phyloP scores from a whole-genome alignment of 2,888 invertebrate genomes.

The Drosophila paranaensis region DNA sequence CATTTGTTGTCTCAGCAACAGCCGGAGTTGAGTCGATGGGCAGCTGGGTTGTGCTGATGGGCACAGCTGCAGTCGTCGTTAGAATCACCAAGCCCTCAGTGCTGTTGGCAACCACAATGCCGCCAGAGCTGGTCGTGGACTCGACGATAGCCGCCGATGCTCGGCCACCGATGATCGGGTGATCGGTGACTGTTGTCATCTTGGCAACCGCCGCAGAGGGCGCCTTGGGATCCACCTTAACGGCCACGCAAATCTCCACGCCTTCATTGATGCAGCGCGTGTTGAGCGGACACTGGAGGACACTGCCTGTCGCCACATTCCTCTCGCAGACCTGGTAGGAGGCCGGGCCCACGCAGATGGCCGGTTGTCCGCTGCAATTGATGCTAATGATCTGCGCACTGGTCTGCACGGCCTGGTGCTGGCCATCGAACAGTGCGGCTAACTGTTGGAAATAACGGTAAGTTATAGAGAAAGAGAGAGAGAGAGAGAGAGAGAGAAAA shows the following conservation, averaged over 20 bases:
- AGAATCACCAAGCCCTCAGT: conserved; percentile 17
- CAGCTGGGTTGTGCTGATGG: conserved; percentile 1
- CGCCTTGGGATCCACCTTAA: conserved; percentile 52
- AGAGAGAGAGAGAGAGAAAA: neutral
- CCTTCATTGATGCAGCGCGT: conserved; percentile 82
- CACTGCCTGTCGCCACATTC: conserved; percentile 61
- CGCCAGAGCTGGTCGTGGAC: conserved; percentile 19
- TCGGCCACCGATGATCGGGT: conserved; percentile 29
- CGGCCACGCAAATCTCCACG: conserved; percentile 74
- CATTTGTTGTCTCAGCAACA: conserved; percentile 25
- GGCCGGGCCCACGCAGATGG: conserved; percentile 81
- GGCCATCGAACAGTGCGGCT: conserved; percentile 68
- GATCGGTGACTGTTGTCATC: conserved; percentile 64
- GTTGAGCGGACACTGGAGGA: conserved; percentile 64
- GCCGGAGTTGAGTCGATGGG: conserved; percentile 25
- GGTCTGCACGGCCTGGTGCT: conserved; percentile 36
- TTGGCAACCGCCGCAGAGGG: conserved; percentile 53
- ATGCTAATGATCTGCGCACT: conserved; percentile 57
- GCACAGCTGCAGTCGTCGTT: conserved; percentile 3
- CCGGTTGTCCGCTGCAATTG: conserved; percentile 76
- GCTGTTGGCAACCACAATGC: conserved; percentile 11
- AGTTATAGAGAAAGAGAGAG: neutral
- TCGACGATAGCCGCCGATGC: conserved; percentile 35
- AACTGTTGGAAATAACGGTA: conserved; percentile 61
- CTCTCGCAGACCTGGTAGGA: conserved; percentile 72